A percentile compares a stretch with the other conserved stretches of the same genome.
Evolutionary conservation across 2,797 vertebrate species (phyloP).

Genomic region (Mareca penelope): DNA sequence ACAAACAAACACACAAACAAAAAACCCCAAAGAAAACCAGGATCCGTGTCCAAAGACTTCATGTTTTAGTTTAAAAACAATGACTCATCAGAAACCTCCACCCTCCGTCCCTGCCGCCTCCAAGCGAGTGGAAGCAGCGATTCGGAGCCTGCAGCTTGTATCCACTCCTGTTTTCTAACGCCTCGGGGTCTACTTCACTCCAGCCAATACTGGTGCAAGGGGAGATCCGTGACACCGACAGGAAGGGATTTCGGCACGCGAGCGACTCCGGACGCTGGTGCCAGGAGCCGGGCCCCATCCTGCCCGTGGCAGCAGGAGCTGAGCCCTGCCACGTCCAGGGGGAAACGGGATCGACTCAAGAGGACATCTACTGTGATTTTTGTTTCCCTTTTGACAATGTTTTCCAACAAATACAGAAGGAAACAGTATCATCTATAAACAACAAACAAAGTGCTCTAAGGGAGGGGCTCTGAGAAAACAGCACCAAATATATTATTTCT

Average conservation of each 20-base stretch:
- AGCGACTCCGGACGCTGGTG: rapidly evolving
- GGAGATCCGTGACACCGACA: neutral
- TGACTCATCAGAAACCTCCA: neutral
- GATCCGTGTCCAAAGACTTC: constrained; percentile 40
- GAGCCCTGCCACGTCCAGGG: neutral
- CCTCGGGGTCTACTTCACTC: constrained; percentile 31
- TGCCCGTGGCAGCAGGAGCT: rapidly evolving
- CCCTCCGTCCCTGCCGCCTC: neutral
- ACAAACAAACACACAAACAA: neutral
- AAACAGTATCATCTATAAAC: constrained; percentile 66
- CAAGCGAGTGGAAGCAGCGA: neutral
- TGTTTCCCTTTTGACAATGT: constrained; percentile 75
- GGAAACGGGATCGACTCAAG: neutral
- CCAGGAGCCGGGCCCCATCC: neutral
- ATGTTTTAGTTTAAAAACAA: neutral
- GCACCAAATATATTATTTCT: constrained; percentile 83
- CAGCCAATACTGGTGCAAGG: constrained; percentile 60
- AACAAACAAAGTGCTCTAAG: constrained; percentile 74
- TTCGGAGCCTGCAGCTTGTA: neutral
- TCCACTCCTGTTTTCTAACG: neutral
- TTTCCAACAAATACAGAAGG: constrained; percentile 70
- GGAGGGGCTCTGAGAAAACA: constrained; percentile 77
- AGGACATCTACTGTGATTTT: constrained; percentile 9
- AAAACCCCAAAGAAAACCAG: constrained; percentile 2
- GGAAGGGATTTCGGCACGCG: rapidly evolving